Evolutionary conservation across 1,140 invertebrate genomes (phyloP), one percentile per base, ranked within the genome.

Genomic region (Drosophila tsacasi): DNA sequence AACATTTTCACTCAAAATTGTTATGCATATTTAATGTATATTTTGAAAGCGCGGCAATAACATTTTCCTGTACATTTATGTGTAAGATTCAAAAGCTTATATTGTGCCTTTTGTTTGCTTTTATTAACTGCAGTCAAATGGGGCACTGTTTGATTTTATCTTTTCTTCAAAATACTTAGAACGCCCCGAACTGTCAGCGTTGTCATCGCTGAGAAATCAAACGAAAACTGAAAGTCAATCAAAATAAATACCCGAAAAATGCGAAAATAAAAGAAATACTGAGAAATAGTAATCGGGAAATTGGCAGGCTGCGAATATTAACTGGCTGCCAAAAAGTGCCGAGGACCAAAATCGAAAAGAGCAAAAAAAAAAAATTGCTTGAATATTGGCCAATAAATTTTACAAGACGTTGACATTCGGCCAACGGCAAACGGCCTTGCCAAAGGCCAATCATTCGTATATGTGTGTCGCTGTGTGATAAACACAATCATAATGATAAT

Each of bases 341-440:
- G 66, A 67, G 49, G 35, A 40, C 54, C 46, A 63, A 64, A 50
- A 57, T 19, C 19, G 37, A 62, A 55, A 39, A 42, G 50, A 37
- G 47, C 44, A 25, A 44, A 55, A n/a, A 19, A 69, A 59, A 76
- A 80, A 74, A 66, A 55, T 81, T 74, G 49, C 39, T 89, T 90
- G 81, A 90, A 89, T 91, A 84, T 85, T 91, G 89, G 89, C 89
- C 81, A 91, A 91, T 91, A 91, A 89, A 91, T 90, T 81, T 80
- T 85, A 77, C 85, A 84, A 91, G 80, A 82, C 89, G 79, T 81
- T 85, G 75, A 82, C 79, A 82, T 67, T 81, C 79, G 69, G 76
- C 83, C 83, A 86, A 86, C 71, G 46, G 32, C 75, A 64, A 79
- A 69, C 64, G 74, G 61, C 73, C 67, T 91, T 89, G 89, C 73